phyloP scores from a whole-genome alignment of 2,113 vertebrate species.

The Eidolon helvum region DNA sequence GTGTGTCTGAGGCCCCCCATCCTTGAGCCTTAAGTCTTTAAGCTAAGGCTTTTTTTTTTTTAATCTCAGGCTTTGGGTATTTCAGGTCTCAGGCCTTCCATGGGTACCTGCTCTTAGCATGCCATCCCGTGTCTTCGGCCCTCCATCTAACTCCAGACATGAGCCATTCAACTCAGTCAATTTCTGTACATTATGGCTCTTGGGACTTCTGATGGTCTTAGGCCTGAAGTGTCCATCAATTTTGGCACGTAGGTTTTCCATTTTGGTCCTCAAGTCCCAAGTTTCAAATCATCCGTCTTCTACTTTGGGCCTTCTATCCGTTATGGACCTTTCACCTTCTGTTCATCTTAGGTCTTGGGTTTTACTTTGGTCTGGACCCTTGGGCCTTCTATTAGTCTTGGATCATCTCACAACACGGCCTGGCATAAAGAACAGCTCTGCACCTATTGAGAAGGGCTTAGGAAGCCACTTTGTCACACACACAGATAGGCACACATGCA shows the following conservation, averaged over 20 bases:
- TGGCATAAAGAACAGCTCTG: slow-evolving; percentile 16
- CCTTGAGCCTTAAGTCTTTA: not conserved
- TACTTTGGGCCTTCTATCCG: not conserved
- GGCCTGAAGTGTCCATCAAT: not conserved
- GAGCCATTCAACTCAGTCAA: not conserved
- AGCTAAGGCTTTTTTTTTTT: not conserved
- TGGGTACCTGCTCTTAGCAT: not conserved
- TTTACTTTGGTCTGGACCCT: not conserved
- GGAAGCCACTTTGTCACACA: slow-evolving; percentile 20
- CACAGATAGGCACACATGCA: not conserved
- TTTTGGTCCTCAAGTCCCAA: not conserved
- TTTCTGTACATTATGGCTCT: not conserved
- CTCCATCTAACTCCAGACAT: not conserved
- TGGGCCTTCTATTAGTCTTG: not conserved
- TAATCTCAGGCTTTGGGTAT: not conserved
- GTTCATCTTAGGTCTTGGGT: not conserved
- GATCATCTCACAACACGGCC: not conserved
- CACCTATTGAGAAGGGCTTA: slow-evolving; percentile 41
- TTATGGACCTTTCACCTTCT: not conserved
- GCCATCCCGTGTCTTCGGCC: not conserved
- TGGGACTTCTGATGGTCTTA: not conserved
- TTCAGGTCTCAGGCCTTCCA: not conserved
- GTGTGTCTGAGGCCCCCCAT: not conserved
- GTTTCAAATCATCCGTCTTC: not conserved
- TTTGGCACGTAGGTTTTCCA: not conserved